These are phyloP conservation scores for Pyrrhura leucotis DNA, from an alignment of 2,797 vertebrate genomes.

Conservation along the genomic window DNA sequence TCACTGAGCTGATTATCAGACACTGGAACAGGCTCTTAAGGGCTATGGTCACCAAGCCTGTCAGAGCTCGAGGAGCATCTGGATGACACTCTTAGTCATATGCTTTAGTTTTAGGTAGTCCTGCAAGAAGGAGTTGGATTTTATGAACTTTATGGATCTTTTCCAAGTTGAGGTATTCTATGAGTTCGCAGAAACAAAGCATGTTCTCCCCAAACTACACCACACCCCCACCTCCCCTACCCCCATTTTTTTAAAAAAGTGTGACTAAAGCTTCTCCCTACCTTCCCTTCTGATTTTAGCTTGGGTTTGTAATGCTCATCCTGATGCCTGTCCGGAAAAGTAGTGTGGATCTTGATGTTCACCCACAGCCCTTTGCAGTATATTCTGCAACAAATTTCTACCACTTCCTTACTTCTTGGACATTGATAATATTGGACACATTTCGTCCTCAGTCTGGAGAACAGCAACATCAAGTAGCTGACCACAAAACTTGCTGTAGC, in stretches of 20 bases:
- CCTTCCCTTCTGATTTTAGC: background rate
- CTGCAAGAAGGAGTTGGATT: background rate
- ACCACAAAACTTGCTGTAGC: background rate
- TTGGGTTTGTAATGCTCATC: background rate
- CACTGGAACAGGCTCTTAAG: background rate
- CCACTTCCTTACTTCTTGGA: background rate
- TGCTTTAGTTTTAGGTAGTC: background rate
- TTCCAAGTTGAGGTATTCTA: background rate
- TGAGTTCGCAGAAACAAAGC: background rate
- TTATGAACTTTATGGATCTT: background rate
- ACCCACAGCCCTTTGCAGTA: background rate
- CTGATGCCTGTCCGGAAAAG: background rate
- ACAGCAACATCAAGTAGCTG: background rate
- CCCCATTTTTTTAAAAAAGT: background rate
- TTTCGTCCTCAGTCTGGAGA: background rate
- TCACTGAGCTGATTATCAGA: background rate
- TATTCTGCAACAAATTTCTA: background rate
- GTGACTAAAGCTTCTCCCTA: background rate
- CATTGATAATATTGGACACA: background rate
- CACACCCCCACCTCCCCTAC: accelerated
- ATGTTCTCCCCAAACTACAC: background rate
- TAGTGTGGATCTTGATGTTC: background rate
- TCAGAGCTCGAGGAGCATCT: background rate
- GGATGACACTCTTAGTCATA: background rate
- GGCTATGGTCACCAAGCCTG: background rate